Percentiles rank a stretch among this genome's conserved stretches.
Conservation (phyloP, 2,888 invertebrate species). For the Graphium colonna region DNA sequence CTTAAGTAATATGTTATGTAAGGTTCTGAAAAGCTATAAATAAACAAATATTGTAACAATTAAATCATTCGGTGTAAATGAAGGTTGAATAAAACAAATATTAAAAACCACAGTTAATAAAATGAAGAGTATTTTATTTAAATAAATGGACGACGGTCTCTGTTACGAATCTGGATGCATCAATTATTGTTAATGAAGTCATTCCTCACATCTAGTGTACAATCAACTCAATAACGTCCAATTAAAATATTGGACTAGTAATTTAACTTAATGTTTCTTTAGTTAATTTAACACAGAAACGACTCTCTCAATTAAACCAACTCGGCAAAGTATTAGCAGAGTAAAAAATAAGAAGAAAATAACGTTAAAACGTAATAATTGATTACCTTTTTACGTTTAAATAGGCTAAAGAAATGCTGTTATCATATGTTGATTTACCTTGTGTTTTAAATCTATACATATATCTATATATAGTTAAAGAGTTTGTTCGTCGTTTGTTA, state of each 20-base stretch:
- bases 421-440: too few species aligned
- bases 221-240: slow-evolving; percentile 11
- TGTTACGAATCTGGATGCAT: slow-evolving; percentile 4
- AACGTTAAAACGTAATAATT: too few species aligned
- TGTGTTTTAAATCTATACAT: too few species aligned
- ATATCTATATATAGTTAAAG: too few species aligned
- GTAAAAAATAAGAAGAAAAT: too few species aligned
- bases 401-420: too few species aligned
- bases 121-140: not conserved
- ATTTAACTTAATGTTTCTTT: slow-evolving; percentile 8
- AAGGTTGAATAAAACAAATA: not conserved
- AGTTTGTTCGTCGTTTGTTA: too few species aligned
- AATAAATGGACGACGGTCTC: not conserved
- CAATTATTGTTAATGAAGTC: slow-evolving; percentile 3
- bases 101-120: too few species aligned
- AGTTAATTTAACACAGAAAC: slow-evolving; percentile 11
- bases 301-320: slow-evolving; percentile 1
- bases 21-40: not conserved
- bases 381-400: too few species aligned
- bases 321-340: too few species aligned
- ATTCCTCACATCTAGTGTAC: slow-evolving; percentile 1
- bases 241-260: slow-evolving; percentile 15
- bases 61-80: not conserved
- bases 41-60: not conserved
- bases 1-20: not conserved